These are phyloP conservation scores for Corythaixoides concolor DNA, from an alignment of 2,113 vertebrate species.

Conservation along the genomic window DNA sequence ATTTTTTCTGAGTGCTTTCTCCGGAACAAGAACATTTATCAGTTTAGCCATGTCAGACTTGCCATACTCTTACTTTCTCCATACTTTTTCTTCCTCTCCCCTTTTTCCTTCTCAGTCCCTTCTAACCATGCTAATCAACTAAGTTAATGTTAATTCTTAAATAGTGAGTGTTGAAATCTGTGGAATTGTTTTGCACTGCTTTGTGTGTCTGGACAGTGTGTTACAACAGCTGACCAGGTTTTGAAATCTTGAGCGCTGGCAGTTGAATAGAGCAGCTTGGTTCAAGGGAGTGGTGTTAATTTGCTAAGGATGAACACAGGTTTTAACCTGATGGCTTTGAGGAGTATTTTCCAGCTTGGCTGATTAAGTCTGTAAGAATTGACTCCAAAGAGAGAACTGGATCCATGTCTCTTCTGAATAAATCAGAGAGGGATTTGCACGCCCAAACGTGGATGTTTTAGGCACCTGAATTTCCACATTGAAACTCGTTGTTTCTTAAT, in stretches of 20 bases:
- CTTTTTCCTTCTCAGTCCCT: not conserved
- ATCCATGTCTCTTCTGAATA: not conserved
- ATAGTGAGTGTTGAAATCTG: fast-evolving
- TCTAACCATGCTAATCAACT: not conserved
- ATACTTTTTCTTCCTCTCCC: not conserved
- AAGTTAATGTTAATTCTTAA: not conserved
- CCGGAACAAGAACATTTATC: not conserved
- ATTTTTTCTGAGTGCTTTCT: not conserved
- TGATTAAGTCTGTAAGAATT: not conserved
- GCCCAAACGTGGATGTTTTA: not conserved
- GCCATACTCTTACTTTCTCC: not conserved
- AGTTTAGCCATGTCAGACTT: not conserved
- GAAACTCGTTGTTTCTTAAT: not conserved
- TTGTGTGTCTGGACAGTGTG: not conserved
- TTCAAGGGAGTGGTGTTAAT: not conserved
- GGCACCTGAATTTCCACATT: not conserved
- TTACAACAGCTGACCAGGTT: not conserved
- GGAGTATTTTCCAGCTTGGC: not conserved
- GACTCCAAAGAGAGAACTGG: not conserved
- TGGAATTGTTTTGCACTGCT: not conserved
- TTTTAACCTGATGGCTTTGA: not conserved
- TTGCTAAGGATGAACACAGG: not conserved
- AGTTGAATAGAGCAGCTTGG: not conserved
- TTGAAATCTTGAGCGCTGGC: not conserved
- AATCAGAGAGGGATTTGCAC: not conserved